phyloP scores from a whole-genome alignment of 2,888 invertebrate genomes.

The Gisinianus flammeolus region DNA sequence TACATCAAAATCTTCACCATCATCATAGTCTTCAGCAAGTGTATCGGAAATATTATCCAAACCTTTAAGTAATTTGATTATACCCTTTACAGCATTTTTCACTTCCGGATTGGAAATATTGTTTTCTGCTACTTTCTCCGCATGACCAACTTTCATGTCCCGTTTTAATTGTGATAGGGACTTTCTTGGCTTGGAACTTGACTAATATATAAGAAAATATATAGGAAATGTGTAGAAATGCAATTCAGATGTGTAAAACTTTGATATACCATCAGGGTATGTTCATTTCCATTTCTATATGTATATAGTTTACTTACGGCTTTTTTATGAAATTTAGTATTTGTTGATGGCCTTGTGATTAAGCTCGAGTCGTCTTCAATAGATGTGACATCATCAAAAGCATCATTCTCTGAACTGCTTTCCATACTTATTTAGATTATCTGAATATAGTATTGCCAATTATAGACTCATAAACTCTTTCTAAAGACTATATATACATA shows the following conservation, averaged over 20 bases:
- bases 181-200: neutral
- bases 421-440: no score
- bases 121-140: conserved; percentile 1
- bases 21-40: neutral
- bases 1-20: neutral
- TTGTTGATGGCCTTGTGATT: neutral
- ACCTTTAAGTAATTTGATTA: conserved; percentile 15
- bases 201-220: neutral
- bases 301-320: neutral
- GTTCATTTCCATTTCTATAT: neutral
- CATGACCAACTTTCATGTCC: neutral
- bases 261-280: no score
- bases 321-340: neutral
- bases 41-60: conserved; percentile 18
- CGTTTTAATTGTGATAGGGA: neutral
- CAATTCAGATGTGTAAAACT: no score
- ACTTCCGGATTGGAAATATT: conserved; percentile 8
- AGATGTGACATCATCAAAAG: neutral
- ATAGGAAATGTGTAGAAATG: neutral
- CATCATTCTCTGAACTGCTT: neutral
- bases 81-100: conserved; percentile 14
- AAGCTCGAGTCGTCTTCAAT: neutral
- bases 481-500: neutral
- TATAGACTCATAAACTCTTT: neutral
- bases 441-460: neutral